Evolutionary conservation across 2,113 vertebrate genomes (phyloP).

Genomic region (Formicarius rufipectus): DNA sequence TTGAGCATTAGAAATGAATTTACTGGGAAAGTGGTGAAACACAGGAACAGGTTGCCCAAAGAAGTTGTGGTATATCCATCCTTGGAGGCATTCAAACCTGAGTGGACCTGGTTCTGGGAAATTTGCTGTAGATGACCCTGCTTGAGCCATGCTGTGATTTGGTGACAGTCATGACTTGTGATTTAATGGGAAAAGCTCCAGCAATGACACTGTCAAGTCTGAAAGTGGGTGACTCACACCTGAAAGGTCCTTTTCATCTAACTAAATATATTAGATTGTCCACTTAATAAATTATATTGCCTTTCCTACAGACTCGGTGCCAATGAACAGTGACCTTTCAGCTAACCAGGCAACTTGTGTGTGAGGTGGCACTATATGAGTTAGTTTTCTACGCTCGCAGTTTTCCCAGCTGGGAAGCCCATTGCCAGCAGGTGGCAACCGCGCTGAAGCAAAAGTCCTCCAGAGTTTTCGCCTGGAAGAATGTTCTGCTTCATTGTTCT

Average conservation of each 20-base stretch:
- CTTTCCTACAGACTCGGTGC: background rate
- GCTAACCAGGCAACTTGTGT: background rate
- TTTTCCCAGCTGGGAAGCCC: background rate
- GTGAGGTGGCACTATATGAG: background rate
- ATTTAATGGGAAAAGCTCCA: background rate
- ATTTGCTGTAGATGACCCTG: background rate
- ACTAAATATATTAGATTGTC: background rate
- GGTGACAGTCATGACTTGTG: background rate
- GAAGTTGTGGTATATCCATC: background rate
- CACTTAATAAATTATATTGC: background rate
- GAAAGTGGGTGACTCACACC: background rate
- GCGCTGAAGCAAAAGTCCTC: background rate
- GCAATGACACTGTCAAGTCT: background rate
- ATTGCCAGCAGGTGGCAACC: constrained; percentile 36
- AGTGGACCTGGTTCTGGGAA: background rate
- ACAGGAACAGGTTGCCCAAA: background rate
- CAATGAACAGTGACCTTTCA: background rate
- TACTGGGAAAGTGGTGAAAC: background rate
- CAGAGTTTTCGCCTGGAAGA: background rate
- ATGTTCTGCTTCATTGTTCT: background rate
- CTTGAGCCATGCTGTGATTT: background rate
- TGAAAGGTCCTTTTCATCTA: background rate
- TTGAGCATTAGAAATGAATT: background rate
- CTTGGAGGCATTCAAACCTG: background rate
- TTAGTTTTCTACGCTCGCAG: background rate